Evolutionary conservation across 2,888 invertebrate species (phyloP), one percentile per base, ranked within the genome.

Genomic region (Glaucopsyche alexis): DNA sequence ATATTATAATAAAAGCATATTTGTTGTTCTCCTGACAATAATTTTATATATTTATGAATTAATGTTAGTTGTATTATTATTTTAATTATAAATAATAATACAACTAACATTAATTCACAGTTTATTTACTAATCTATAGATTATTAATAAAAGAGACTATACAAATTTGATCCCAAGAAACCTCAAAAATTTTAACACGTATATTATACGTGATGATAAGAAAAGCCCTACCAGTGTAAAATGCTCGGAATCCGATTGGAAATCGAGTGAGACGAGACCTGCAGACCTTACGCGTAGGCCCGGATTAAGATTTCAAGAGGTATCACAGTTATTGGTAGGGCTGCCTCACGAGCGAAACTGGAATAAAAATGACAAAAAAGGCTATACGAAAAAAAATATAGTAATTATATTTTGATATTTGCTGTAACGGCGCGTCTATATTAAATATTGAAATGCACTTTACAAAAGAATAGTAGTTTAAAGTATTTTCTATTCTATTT

Each of bases 281-380:
- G 71, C 73, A 65, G 72, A 72, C 66, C 72, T 67, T 72, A 72
- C 72, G 67, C 72, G 75, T 77, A 74, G 74, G 75, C 75, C 74
- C 74, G 74, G 75, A 76, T 76, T 81, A 81, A 81, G 82, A 83
- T 83, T 80, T 79, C 80, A 80, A 83, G 81, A 83, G 80, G 80
- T 79, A 80, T 78, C 75, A 77, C 79, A 80, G 77, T 89, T 77
- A 77, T 73, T 42, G 38, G 7, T 72, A 76, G 76, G 76, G 77
- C 65, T 77, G 76, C 16, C 71, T 5, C 14, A 38, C 7, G 9
- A n/a, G 55, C 29, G 13, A 42, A 60, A 14, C 19, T 38, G 11
- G 38, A 14, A 16, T 38, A 14, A 60, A 60, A 60, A 13, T 60
- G 1, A 16, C 29, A 38, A 9, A 29, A 29, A 29, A 29, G 3